phyloP scores from a whole-genome alignment of 1,140 invertebrate genomes.

The Solen grandis region DNA sequence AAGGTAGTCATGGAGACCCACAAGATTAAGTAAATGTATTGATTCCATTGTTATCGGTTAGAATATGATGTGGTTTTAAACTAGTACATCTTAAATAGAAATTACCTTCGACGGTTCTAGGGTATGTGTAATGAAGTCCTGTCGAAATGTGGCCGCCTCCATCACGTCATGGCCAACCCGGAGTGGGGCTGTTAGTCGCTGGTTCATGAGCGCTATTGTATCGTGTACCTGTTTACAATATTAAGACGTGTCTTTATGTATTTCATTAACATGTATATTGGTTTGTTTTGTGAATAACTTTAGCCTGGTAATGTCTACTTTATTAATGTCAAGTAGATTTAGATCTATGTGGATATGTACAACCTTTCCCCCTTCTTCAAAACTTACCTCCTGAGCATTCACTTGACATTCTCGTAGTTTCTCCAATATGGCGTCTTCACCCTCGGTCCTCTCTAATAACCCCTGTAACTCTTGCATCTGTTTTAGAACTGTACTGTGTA shows the following conservation, averaged over 20 bases:
- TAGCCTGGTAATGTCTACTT: too few relatives aligned
- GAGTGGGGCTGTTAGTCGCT: background rate
- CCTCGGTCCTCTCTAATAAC: background rate
- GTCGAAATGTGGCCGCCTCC: slow-evolving; percentile 8
- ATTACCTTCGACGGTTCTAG: slow-evolving; percentile 29
- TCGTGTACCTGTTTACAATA: slow-evolving; percentile 41
- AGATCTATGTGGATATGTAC: background rate
- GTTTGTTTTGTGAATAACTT: too few relatives aligned
- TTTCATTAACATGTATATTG: too few relatives aligned
- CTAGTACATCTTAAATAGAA: too few relatives aligned
- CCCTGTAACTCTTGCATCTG: background rate
- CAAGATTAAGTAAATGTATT: too few relatives aligned
- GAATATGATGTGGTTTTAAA: too few relatives aligned
- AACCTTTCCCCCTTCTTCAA: background rate
- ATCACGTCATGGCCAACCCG: background rate
- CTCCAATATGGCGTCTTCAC: slow-evolving; percentile 6
- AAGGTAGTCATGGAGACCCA: too few relatives aligned
- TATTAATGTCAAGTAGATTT: too few relatives aligned
- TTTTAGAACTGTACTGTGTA: background rate
- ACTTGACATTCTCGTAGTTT: slow-evolving; percentile 18
- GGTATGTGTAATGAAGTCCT: slow-evolving; percentile 12
- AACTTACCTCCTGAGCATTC: slow-evolving; percentile 11
- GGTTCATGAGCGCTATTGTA: slow-evolving; percentile 30
- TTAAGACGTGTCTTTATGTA: too few relatives aligned
- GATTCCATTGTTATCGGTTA: too few relatives aligned